Evolutionary conservation across 2,797 vertebrate species (phyloP), one percentile per base, ranked within the genome.

Genomic region (Labroides dimidiatus): DNA sequence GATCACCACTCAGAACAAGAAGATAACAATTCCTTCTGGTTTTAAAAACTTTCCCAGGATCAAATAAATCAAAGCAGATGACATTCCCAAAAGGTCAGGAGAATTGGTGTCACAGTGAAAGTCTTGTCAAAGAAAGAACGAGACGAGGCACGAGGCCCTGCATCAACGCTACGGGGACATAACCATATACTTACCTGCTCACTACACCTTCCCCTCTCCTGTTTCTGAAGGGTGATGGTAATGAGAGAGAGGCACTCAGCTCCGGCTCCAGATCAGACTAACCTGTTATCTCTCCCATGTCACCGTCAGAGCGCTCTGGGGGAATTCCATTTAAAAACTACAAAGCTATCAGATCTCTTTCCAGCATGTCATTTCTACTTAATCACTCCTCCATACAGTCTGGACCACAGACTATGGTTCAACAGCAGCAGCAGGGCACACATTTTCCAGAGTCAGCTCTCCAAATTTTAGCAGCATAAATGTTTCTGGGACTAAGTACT

Each of bases 291-390:
- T 78, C 69, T 24, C 67, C 51, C 37, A 51, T 36, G 52, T 82
- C 70, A 67, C 57, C 37, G 65, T 82, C 78, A 71, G 65, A 60
- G 51, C 0, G 37, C 73, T 80, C 55, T 49, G 63, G 67, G 80
- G 77, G 71, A 62, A 70, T 67, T 72, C 54, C 76, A 78, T 86
- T 33, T 81, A 70, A 77, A n/a, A 61, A 67, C 76, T 61, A 75
- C 70, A 81, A 81, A 78, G 78, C 71, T 66, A 70, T 76, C 62
- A 81, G 56, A 69, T 69, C 33, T 21, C 50, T 58, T 57, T 70
- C 58, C 36, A 74, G 72, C 48, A 48, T 81, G 51, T 77, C 24
- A 75, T 72, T 76, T 86, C 76, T 49, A 53, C 47, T 68, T 75
- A 81, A 79, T 82, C 47, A 81, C 55, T 33, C 57, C 62, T 62